Evolutionary conservation across 2,797 vertebrate species (phyloP).

Genomic region (Catostomus latipinnis): DNA sequence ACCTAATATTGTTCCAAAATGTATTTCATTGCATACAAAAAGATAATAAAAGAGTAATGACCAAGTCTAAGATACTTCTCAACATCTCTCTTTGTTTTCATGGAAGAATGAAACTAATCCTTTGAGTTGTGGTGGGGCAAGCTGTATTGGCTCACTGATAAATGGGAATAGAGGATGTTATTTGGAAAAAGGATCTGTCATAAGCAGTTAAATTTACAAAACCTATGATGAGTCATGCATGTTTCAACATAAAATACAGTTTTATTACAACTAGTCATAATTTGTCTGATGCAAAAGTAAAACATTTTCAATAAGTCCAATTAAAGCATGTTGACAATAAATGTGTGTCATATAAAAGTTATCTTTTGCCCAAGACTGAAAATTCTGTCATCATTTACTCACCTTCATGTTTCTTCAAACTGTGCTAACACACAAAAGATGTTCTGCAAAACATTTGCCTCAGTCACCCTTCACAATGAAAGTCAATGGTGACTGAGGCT

Average conservation of each 20-base stretch:
- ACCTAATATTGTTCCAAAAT: not conserved
- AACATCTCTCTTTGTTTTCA: not conserved
- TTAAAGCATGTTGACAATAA: not conserved
- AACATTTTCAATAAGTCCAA: not conserved
- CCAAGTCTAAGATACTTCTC: not conserved
- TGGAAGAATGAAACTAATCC: not conserved
- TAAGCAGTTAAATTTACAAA: not conserved
- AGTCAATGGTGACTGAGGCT: no score
- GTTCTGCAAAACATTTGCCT: no score
- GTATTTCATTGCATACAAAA: no score
- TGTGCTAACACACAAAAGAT: no score
- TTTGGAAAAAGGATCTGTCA: no score
- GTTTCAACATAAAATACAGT: not conserved
- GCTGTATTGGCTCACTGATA: not conserved
- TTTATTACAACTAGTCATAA: not conserved
- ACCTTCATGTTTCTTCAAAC: no score
- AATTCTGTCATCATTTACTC: no score
- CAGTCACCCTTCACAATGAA: no score
- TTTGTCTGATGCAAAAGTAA: not conserved
- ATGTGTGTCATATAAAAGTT: not conserved
- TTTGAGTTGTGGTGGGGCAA: not conserved
- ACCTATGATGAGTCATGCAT: not conserved
- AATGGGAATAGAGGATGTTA: not conserved
- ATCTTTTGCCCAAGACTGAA: no score
- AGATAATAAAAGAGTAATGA: no score